phyloP scores from a whole-genome alignment of 2,797 vertebrate genomes.

The Percopsis omiscomaycus region DNA sequence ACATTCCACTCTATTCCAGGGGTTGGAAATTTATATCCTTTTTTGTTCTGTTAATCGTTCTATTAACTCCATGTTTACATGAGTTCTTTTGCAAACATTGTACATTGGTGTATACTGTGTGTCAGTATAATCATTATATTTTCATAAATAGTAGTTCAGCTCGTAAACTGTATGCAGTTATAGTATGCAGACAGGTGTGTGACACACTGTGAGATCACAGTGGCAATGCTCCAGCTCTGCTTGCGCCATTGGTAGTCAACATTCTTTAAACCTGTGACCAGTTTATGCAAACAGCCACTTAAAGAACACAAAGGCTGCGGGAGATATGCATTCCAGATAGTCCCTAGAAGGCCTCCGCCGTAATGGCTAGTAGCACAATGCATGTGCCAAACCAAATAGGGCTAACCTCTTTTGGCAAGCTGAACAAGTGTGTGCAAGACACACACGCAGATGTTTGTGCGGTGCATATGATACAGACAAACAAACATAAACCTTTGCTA shows the following conservation, averaged over 20 bases:
- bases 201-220: too few species aligned
- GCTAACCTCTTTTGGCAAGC: constrained; percentile 51
- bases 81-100: too few species aligned
- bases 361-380: constrained; percentile 61
- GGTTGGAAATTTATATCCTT: too few species aligned
- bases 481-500: constrained; percentile 39
- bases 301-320: constrained; percentile 49
- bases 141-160: too few species aligned
- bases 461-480: constrained; percentile 46
- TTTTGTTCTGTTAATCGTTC: too few species aligned
- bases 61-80: too few species aligned
- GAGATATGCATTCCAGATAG: constrained; percentile 64
- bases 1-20: too few species aligned
- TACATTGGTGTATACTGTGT: too few species aligned
- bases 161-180: too few species aligned
- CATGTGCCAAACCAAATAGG: constrained; percentile 66
- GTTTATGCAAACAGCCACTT: constrained; percentile 70
- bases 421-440: constrained; percentile 23
- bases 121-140: too few species aligned
- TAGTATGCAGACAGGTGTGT: too few species aligned
- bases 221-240: constrained; percentile 59
- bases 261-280: constrained; percentile 63
- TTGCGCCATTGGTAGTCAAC: constrained; percentile 63
- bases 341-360: constrained; percentile 50
- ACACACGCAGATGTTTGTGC: constrained; percentile 10